phyloP scores from a whole-genome alignment of 2,888 invertebrate species.

The Cheilosia pagana region DNA sequence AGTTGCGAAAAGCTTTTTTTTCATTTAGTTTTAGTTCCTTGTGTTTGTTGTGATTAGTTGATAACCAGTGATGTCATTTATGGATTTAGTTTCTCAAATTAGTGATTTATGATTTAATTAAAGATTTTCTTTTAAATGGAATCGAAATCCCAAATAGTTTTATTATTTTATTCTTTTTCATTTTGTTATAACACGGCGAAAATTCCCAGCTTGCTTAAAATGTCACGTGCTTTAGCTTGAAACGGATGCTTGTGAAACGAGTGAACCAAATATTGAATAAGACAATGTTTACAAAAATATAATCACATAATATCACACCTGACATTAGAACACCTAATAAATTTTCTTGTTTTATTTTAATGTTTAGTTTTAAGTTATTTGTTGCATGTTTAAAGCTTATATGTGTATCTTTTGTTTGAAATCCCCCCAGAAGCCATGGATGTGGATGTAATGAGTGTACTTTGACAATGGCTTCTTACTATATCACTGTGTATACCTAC shows the following conservation, averaged over 20 bases:
- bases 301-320: constrained; percentile 25
- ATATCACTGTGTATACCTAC: neutral
- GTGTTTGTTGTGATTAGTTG: constrained; percentile 43
- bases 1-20: constrained; percentile 84
- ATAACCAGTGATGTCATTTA: constrained; percentile 8
- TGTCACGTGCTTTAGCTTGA: constrained; percentile 56
- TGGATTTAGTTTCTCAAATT: constrained; percentile 15
- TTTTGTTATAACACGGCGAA: constrained; percentile 36
- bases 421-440: constrained; percentile 39
- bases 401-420: neutral
- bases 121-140: constrained; percentile 2
- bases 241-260: constrained; percentile 43
- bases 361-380: constrained; percentile 1
- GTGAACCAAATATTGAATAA: constrained; percentile 30
- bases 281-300: constrained; percentile 29
- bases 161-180: constrained; percentile 10
- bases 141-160: constrained; percentile 20
- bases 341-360: neutral
- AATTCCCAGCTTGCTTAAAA: constrained; percentile 49
- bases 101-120: constrained; percentile 16
- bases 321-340: neutral
- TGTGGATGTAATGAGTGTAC: constrained; percentile 35
- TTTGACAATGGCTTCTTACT: neutral
- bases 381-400: constrained; percentile 34
- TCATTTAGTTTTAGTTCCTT: constrained; percentile 76